These are phyloP conservation scores for Amphiura filiformis DNA, from an alignment of 35 echinoderm and acorn worm species.

Conservation along the genomic window DNA sequence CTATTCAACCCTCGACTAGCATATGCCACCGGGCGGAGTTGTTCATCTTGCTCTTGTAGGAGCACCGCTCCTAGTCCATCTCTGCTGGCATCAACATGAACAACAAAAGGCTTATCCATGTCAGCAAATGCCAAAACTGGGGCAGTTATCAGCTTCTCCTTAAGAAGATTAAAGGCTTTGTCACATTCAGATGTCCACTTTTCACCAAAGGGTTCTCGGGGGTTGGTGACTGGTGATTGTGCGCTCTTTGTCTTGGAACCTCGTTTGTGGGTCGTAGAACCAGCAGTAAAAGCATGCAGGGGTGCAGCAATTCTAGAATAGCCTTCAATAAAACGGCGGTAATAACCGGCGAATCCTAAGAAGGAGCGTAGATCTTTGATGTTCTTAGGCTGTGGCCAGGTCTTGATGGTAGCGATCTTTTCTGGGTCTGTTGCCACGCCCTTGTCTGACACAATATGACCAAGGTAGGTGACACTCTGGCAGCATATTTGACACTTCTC, in stretches of 20 bases:
- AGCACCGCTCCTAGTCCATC: slow-evolving; percentile 21
- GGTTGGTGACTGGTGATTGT: background rate
- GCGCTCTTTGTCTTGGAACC: background rate
- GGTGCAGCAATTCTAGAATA: slow-evolving; percentile 22
- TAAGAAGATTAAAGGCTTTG: slow-evolving; percentile 24
- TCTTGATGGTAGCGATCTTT: slow-evolving; percentile 15
- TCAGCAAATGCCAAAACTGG: slow-evolving; percentile 45
- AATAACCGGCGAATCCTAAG: slow-evolving; percentile 36
- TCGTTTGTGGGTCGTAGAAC: background rate
- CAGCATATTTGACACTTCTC: slow-evolving; percentile 58
- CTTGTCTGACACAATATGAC: slow-evolving; percentile 39
- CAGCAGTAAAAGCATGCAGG: slow-evolving; percentile 30
- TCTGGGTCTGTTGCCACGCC: slow-evolving; percentile 35
- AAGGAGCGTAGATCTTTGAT: slow-evolving; percentile 1
- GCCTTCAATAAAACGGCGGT: slow-evolving; percentile 13
- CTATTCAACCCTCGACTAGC: slow-evolving; percentile 2
- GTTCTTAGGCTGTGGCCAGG: background rate
- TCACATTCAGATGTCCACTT: background rate
- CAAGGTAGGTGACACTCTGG: slow-evolving; percentile 51
- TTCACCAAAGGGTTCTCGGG: background rate
- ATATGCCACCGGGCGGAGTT: slow-evolving; percentile 14
- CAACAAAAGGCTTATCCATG: slow-evolving; percentile 6
- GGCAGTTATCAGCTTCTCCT: slow-evolving; percentile 1
- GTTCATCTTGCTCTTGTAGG: background rate
- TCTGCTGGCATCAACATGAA: slow-evolving; percentile 43